Percentiles rank a stretch among this genome's conserved stretches.
Conservation (phyloP, 2,888 invertebrate species). For the Lacanobia wlatinum region DNA sequence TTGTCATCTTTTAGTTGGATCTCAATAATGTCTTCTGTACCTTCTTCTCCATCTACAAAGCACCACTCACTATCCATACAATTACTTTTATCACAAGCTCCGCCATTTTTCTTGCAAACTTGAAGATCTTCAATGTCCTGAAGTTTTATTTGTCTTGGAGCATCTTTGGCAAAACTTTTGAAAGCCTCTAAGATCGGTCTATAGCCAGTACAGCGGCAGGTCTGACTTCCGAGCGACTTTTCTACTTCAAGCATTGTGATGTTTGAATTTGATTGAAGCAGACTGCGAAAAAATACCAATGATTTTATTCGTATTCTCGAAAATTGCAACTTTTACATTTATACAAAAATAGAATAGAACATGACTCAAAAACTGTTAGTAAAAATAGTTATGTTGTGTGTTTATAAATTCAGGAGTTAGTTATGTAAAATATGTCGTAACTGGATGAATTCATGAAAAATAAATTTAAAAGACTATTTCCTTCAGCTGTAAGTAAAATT, state of each 20-base stretch:
- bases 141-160: conserved; percentile 22
- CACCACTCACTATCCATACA: conserved; percentile 24
- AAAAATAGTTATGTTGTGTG: no score
- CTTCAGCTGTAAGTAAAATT: background rate
- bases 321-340: no score
- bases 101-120: conserved; percentile 16
- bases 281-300: conserved; percentile 18
- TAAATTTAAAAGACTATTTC: background rate
- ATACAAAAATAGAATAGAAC: no score
- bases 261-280: conserved; percentile 48
- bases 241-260: conserved; percentile 80
- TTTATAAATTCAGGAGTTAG: background rate
- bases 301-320: background rate
- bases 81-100: conserved; percentile 8
- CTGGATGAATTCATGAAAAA: background rate
- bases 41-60: conserved; percentile 7
- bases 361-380: no score
- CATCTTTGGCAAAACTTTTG: conserved; percentile 93
- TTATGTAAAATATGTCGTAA: background rate
- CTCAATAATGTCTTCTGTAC: conserved; percentile 10
- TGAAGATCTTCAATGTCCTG: conserved; percentile 29
- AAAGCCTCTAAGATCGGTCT: conserved; percentile 94
- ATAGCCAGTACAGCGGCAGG: conserved; percentile 95
- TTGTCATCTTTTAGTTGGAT: conserved; percentile 30
- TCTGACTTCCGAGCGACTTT: conserved; percentile 93